Percentiles rank a stretch among this genome's conserved stretches.
These are phyloP conservation scores for Urophycis tenuis DNA, from an alignment of 2,797 vertebrate genomes.

Conservation along the genomic window DNA sequence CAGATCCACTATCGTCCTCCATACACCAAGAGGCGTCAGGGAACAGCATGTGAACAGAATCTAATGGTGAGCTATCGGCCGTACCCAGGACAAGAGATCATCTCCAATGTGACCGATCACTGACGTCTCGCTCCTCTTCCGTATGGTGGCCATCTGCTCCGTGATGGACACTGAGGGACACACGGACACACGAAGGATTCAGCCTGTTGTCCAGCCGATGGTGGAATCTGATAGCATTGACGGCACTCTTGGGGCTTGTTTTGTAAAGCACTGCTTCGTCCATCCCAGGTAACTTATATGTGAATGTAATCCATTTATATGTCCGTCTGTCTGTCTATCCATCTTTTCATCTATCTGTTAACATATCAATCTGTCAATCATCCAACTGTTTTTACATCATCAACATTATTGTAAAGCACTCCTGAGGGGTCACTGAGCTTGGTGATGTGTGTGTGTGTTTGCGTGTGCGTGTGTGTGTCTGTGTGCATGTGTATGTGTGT, in stretches of 20 bases:
- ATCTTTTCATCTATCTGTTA: too few relatives aligned
- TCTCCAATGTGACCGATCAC: conserved; percentile 90
- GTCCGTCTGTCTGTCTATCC: too few relatives aligned
- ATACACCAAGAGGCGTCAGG: too few relatives aligned
- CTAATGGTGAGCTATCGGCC: conserved; percentile 14
- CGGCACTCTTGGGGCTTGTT: neutral
- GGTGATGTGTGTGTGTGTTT: too few relatives aligned
- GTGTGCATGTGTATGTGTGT: too few relatives aligned
- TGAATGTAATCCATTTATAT: too few relatives aligned
- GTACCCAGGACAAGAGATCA: conserved; percentile 89
- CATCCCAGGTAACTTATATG: neutral
- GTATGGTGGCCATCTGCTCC: conserved; percentile 85
- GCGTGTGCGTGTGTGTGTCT: too few relatives aligned
- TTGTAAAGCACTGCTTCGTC: neutral
- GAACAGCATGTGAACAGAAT: neutral
- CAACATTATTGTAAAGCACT: neutral
- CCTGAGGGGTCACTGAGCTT: neutral
- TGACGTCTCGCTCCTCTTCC: conserved; percentile 85
- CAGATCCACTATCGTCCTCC: neutral
- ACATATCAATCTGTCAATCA: too few relatives aligned
- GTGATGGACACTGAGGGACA: conserved; percentile 74
- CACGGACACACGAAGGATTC: neutral
- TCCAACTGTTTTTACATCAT: neutral
- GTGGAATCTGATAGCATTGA: too few relatives aligned
- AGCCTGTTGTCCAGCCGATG: neutral